A percentile compares a stretch with the other conserved stretches of the same genome.
Conservation (phyloP, 2,888 invertebrate species). For the Volucella zonaria region DNA sequence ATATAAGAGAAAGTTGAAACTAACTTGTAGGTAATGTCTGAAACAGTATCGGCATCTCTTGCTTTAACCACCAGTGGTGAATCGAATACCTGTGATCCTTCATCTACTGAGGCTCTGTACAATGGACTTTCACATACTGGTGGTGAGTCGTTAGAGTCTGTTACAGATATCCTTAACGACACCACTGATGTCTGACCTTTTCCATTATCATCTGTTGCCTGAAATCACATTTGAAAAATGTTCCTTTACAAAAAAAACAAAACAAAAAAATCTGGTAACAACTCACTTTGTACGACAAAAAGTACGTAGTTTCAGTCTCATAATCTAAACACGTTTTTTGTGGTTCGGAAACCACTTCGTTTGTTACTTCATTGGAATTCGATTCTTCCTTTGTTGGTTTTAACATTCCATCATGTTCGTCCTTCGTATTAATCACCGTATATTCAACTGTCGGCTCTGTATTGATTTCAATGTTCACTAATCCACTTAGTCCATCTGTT, state of each 20-base stretch:
- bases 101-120: conserved; percentile 92
- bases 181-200: conserved; percentile 90
- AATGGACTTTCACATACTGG: conserved; percentile 90
- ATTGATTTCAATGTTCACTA: conserved; percentile 76
- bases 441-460: conserved; percentile 80
- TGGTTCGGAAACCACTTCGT: conserved; percentile 67
- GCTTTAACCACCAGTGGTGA: conserved; percentile 90
- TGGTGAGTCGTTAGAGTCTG: conserved; percentile 94
- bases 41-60: conserved; percentile 90
- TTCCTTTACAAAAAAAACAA: conserved; percentile 14
- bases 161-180: conserved; percentile 90
- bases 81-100: conserved; percentile 92
- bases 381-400: conserved; percentile 70
- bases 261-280: conserved; percentile 23
- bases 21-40: conserved; percentile 88
- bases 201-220: conserved; percentile 94
- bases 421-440: conserved; percentile 74
- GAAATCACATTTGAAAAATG: conserved; percentile 46
- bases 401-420: conserved; percentile 31
- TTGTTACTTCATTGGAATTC: conserved; percentile 74
- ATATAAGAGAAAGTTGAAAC: background rate
- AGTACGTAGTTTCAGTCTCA: conserved; percentile 91
- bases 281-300: conserved; percentile 90
- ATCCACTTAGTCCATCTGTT: conserved; percentile 72
- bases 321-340: conserved; percentile 92